phyloP scores from a whole-genome alignment of 2,113 vertebrate genomes.

The Triplophysa rosa region DNA sequence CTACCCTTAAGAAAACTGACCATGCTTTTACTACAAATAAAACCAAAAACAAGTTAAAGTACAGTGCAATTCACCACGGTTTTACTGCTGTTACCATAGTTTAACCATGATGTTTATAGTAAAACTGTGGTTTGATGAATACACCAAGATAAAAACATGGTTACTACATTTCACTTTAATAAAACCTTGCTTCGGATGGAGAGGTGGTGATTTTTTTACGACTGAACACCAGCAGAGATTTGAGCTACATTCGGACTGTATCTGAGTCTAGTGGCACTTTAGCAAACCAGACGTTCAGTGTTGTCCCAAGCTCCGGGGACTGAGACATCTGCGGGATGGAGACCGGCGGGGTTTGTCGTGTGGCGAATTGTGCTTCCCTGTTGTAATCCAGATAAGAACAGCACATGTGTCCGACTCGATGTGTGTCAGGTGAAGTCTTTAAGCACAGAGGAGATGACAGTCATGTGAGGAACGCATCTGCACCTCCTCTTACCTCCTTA shows the following conservation, averaged over 20 bases:
- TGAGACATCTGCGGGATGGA: constrained; percentile 60
- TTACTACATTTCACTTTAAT: no score
- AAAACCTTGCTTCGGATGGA: no score
- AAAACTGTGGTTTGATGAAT: no score
- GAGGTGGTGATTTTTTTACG: no score
- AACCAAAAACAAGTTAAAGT: no score
- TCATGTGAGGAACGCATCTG: constrained; percentile 72
- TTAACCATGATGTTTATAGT: no score
- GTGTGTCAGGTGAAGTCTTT: constrained; percentile 69
- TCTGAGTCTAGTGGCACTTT: constrained; percentile 59
- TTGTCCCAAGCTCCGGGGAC: constrained; percentile 63
- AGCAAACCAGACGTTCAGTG: constrained; percentile 47
- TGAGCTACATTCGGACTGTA: constrained; percentile 69
- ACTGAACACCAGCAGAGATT: constrained; percentile 70
- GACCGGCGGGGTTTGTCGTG: constrained; percentile 48
- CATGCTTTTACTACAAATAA: no score
- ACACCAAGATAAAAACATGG: no score
- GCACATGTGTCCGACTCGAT: constrained; percentile 62
- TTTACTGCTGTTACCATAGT: no score
- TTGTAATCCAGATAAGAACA: constrained; percentile 75
- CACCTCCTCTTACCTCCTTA: constrained; percentile 70
- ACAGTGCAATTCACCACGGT: no score
- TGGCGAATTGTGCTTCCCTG: constrained; percentile 77
- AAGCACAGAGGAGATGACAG: constrained; percentile 58
- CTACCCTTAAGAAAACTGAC: no score